A percentile compares a stretch with the other conserved stretches of the same genome.
phyloP scores from a whole-genome alignment of 2,113 vertebrate species.

The Malurus elegans region DNA sequence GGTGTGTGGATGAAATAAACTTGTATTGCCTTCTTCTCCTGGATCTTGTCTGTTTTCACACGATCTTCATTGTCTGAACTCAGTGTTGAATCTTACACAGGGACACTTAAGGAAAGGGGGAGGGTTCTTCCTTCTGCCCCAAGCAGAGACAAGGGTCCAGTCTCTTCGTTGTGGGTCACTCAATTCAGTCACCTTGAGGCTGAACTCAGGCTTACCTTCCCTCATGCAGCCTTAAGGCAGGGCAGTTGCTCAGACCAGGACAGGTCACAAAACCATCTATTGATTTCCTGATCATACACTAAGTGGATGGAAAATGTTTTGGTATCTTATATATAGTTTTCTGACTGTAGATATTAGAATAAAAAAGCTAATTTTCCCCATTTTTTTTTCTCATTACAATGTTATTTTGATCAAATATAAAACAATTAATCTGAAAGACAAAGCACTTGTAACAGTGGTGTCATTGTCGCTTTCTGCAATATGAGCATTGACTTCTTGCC shows the following conservation, averaged over 20 bases:
- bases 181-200: neutral
- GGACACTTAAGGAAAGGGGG: neutral
- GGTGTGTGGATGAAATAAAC: neutral
- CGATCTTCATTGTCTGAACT: neutral
- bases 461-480: conserved; percentile 56
- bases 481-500: conserved; percentile 63
- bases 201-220: neutral
- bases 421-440: conserved; percentile 58
- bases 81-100: too few species aligned
- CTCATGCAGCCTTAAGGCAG: neutral
- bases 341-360: neutral
- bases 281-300: neutral
- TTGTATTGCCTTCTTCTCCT: neutral
- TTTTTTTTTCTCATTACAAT: neutral
- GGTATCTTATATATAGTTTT: neutral
- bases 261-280: neutral
- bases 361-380: neutral
- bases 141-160: neutral
- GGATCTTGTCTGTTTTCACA: neutral
- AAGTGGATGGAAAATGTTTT: neutral
- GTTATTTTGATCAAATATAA: conserved; percentile 48
- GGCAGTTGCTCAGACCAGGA: neutral
- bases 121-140: neutral
- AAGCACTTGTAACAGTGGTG: conserved; percentile 37
- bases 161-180: neutral